These are phyloP conservation scores for Cenopis cana DNA, from an alignment of 2,888 invertebrate species.

Conservation along the genomic window DNA sequence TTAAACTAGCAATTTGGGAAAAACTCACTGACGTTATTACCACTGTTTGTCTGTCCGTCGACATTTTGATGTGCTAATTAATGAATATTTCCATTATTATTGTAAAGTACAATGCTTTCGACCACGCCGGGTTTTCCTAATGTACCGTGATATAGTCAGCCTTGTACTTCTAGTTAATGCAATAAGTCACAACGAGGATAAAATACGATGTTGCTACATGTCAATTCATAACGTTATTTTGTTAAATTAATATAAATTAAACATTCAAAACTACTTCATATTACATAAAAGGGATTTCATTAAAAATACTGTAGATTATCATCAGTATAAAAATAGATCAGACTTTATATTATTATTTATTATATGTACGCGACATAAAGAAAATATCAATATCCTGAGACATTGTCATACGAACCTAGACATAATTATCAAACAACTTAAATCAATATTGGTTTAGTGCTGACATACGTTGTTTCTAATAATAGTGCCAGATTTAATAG, in stretches of 20 bases:
- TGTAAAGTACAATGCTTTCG: background rate
- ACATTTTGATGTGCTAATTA: conserved; percentile 23
- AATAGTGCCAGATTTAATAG: no score
- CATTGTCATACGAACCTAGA: no score
- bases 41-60: background rate
- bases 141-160: conserved; percentile 18
- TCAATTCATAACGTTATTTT: background rate
- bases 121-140: conserved; percentile 26
- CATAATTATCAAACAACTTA: no score
- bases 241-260: background rate
- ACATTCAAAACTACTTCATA: background rate
- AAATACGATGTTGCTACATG: background rate
- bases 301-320: background rate
- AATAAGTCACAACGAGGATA: conserved; percentile 5
- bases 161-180: conserved; percentile 11
- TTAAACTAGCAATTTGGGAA: conserved; percentile 15
- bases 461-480: no score
- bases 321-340: no score
- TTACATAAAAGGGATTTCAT: background rate
- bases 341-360: no score
- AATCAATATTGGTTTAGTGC: no score
- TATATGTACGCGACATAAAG: no score
- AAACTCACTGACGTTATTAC: conserved; percentile 10
- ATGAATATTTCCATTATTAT: conserved; percentile 6
- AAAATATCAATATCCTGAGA: no score